Evolutionary conservation across 2,113 vertebrate genomes (phyloP).

Genomic region (Galemys pyrenaicus): DNA sequence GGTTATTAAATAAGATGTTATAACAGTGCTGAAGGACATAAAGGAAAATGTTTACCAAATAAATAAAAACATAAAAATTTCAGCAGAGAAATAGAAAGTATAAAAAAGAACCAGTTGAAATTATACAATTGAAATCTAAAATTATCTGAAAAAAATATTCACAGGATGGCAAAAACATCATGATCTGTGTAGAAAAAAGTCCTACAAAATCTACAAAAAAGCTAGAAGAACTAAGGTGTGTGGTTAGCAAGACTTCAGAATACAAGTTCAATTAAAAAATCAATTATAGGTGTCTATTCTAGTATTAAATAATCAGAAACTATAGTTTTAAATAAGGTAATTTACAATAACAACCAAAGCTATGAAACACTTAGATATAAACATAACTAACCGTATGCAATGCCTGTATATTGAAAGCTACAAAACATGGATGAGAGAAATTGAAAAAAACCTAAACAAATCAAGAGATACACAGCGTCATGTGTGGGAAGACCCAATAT

Average conservation of each 20-base stretch:
- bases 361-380: background rate
- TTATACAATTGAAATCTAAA: background rate
- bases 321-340: background rate
- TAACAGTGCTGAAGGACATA: background rate
- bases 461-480: background rate
- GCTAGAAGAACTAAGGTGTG: background rate
- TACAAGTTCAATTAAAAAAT: background rate
- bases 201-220: background rate
- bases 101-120: slow-evolving; percentile 3
- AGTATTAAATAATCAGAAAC: background rate
- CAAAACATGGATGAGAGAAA: background rate
- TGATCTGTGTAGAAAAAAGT: background rate
- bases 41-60: background rate
- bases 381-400: background rate
- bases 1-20: background rate
- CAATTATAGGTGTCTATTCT: background rate
- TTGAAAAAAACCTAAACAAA: background rate
- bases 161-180: background rate
- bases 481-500: background rate
- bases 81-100: background rate
- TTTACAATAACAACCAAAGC: background rate
- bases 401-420: background rate
- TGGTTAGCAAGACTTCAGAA: background rate
- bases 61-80: slow-evolving; percentile 9
- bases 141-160: slow-evolving; percentile 25